phyloP scores from a whole-genome alignment of 2,888 invertebrate genomes.

The Polyploca ridens region DNA sequence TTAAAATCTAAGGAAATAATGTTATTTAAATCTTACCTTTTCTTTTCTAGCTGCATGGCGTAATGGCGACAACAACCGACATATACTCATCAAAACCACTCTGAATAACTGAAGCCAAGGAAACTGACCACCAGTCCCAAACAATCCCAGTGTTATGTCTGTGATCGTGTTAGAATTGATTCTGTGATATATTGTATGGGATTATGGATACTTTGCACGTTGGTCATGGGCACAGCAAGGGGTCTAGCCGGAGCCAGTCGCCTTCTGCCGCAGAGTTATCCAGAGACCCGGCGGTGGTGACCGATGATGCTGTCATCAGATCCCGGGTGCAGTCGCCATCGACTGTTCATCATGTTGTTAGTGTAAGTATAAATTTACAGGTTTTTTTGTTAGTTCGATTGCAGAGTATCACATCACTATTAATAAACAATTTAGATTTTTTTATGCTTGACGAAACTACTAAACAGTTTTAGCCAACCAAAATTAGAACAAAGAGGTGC shows the following conservation, averaged over 20 bases:
- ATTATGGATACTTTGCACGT: slow-evolving; percentile 78
- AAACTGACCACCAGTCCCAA: too few species aligned
- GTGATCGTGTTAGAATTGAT: slow-evolving; percentile 12
- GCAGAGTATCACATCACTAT: too few species aligned
- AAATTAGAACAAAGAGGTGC: too few species aligned
- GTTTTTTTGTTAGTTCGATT: too few species aligned
- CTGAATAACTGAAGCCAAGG: slow-evolving; percentile 18
- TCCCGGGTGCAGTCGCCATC: slow-evolving; percentile 78
- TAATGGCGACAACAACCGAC: slow-evolving; percentile 7
- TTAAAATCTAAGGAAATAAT: too few species aligned
- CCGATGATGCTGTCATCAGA: slow-evolving; percentile 74
- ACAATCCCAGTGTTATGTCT: slow-evolving; percentile 13
- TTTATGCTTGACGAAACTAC: too few species aligned
- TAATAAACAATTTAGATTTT: too few species aligned
- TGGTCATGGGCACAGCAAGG: slow-evolving; percentile 81
- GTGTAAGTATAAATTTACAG: slow-evolving; percentile 53
- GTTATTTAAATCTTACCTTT: neutral
- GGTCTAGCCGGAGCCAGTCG: slow-evolving; percentile 86
- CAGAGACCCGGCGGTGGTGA: slow-evolving; percentile 69
- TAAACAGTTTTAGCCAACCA: too few species aligned
- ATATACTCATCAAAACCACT: slow-evolving; percentile 27
- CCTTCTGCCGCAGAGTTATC: slow-evolving; percentile 81
- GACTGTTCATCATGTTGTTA: slow-evolving; percentile 71
- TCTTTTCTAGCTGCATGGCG: neutral
- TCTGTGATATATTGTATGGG: slow-evolving; percentile 24